Percentiles rank a stretch among this genome's conserved stretches.
These are phyloP conservation scores for Micromesistius poutassou DNA, from an alignment of 2,797 vertebrate species.

Conservation along the genomic window DNA sequence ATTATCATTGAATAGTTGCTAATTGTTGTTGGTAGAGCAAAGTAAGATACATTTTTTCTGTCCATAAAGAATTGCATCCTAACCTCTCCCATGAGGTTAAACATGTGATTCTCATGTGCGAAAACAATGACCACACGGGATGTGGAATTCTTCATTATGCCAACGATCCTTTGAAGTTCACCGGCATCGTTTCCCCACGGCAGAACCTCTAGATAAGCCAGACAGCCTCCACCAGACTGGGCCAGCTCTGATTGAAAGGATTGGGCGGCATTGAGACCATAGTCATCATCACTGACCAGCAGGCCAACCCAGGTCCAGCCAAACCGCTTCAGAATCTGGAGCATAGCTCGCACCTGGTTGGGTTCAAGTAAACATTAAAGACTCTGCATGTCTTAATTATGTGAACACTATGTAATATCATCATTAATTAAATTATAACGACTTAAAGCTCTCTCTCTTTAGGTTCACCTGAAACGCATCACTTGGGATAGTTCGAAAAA, in stretches of 20 bases:
- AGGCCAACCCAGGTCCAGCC: constrained; percentile 71
- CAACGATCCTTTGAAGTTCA: constrained; percentile 45
- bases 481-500: constrained; percentile 72
- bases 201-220: constrained; percentile 63
- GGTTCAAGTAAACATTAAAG: not conserved
- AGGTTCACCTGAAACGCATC: constrained; percentile 66
- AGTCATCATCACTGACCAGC: constrained; percentile 67
- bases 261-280: constrained; percentile 60
- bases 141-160: constrained; percentile 44
- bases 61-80: not conserved
- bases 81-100: constrained; percentile 49
- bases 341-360: constrained; percentile 48
- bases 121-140: constrained; percentile 56
- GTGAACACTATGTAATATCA: not conserved
- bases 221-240: constrained; percentile 45
- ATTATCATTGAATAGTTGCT: not conserved
- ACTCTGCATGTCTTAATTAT: not conserved
- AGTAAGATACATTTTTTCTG: too few species aligned
- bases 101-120: constrained; percentile 43
- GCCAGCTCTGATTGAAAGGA: constrained; percentile 51
- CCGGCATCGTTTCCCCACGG: constrained; percentile 40
- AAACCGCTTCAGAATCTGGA: constrained; percentile 62
- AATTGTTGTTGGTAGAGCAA: too few species aligned
- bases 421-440: not conserved
- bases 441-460: not conserved